Percentiles rank a stretch among this genome's conserved stretches.
Conservation (phyloP, 2,797 vertebrate genomes). For the Acropternis orthonyx region DNA sequence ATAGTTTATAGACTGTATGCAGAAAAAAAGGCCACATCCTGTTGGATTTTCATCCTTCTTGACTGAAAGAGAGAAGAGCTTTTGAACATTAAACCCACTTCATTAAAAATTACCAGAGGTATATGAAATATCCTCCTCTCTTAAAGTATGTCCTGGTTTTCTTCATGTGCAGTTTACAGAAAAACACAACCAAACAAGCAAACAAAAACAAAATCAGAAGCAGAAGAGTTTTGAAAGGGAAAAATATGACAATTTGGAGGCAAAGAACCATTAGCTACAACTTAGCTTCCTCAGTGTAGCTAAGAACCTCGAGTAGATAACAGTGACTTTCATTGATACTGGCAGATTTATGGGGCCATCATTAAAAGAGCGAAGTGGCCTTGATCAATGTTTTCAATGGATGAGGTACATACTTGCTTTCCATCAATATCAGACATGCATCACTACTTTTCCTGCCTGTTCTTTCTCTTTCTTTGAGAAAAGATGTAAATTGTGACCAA, state of each 20-base stretch:
- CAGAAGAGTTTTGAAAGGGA: not conserved
- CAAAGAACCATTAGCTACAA: not conserved
- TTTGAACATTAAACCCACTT: not conserved
- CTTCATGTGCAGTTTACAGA: not conserved
- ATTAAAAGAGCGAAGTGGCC: constrained; percentile 38
- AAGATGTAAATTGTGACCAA: not conserved
- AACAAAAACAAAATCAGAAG: not conserved
- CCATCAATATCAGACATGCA: constrained; percentile 54
- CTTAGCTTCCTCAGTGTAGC: not conserved
- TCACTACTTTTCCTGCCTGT: constrained; percentile 23
- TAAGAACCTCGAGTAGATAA: constrained; percentile 20
- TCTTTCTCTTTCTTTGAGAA: not conserved
- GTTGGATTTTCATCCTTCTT: not conserved
- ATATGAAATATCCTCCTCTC: not conserved
- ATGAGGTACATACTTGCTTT: constrained; percentile 46
- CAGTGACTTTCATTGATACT: constrained; percentile 55
- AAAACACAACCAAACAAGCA: not conserved
- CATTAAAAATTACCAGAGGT: not conserved
- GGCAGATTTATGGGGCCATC: constrained; percentile 61
- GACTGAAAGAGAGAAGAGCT: not conserved
- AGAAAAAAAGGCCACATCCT: not conserved
- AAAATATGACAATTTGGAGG: not conserved
- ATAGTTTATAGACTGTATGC: not conserved
- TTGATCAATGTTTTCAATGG: constrained; percentile 60
- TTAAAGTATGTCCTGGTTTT: not conserved